Evolutionary conservation across 2,797 vertebrate species (phyloP), one percentile per base, ranked within the genome.

Genomic region (Galagoides demidoff): DNA sequence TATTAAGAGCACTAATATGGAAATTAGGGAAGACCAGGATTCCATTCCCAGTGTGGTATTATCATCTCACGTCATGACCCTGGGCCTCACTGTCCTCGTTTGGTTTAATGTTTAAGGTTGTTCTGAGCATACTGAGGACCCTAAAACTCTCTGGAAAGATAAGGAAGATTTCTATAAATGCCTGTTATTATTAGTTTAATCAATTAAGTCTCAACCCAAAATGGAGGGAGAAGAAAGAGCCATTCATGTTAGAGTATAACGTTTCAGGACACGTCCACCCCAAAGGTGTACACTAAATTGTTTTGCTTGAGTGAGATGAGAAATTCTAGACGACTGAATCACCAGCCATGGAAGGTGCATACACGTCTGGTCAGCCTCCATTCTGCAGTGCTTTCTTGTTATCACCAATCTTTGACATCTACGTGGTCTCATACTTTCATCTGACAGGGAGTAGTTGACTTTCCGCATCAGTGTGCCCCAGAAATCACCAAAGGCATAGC

Each of bases 51-150:
- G 39, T 0, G 1, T 29, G 29, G 34, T 8, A 2, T 3, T 25
- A 13, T 8, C 31, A 23, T 9, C 8, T 59, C 63, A 39, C 12
- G 8, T n/a, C 29, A 10, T 0, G 1, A 25, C 5, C 37, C 13
- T 17, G 8, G 2, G 20, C 29, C 52, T 68, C 39, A 0, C 31
- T 1, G 7, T n/a, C 78, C 37, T 64, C 20, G 0, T 17, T 68
- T 66, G 27, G 31, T 5, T 39, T n/a, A 34, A 45, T 9, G 13
- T 45, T 13, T 63, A 45, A 74, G 17, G 63, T 22, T n/a, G 27
- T 29, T 81, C 59, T 74, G 61, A 92, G 61, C n/a, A 29, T 13
- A 37, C 10, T 2, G 13, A 52, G 23, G 68, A 81, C 29, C 25
- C 49, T 49, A 63, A 73, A 52, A 31, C 39, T 29, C 45, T 49